Base-by-base conservation (phyloP, 2,113 vertebrate genomes). In the Triplophysa dalaica region DNA sequence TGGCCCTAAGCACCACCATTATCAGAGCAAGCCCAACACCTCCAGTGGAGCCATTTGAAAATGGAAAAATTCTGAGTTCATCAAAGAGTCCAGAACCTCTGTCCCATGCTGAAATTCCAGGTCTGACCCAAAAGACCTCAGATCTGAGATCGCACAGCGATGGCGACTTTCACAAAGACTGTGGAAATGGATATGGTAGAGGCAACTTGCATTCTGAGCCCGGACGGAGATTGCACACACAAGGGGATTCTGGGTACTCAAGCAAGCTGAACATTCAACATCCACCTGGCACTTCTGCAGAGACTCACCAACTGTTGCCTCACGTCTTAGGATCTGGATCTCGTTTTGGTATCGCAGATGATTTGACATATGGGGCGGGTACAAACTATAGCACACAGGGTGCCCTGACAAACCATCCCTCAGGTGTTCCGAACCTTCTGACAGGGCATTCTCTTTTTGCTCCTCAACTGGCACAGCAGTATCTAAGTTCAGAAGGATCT, bases 1-100 rank as follows among this genome's bases (percentile, higher is more conserved):
- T 90, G 90, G 91, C 93, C 0, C 86, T 98, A 79, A 98, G 96
- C 86, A 97, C 96, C 77, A 98, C 97, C 64, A 95, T 98, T 87
- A 87, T 98, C 87, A 89, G 85, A 83, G 91, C 93, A 75, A 98
- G 96, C 85, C 96, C 96, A 33, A 88, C 92, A 66, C 93, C 94
- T 62, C 89, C 84, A 0, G 80, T 91, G 78, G 94, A 94, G 9
- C 82, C 82, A 8, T 69, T 87, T 24, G 17, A 77, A 41, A 68
- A 70, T 17, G 77, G 50, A 29, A 76, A 70, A 41, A 2, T 11
- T 62, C 19, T 61, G 1, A 58, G 61, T 16, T 80, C 63, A 22
- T 89, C 85, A 16, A 88, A 89, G 83, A 89, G 81, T 79, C 80
- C 86, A 0, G 87, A 86, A 10, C 24, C 62, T 12, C 54, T 67